phyloP scores from a whole-genome alignment of 1,140 invertebrate genomes.

The Andrena cerasifolii region DNA sequence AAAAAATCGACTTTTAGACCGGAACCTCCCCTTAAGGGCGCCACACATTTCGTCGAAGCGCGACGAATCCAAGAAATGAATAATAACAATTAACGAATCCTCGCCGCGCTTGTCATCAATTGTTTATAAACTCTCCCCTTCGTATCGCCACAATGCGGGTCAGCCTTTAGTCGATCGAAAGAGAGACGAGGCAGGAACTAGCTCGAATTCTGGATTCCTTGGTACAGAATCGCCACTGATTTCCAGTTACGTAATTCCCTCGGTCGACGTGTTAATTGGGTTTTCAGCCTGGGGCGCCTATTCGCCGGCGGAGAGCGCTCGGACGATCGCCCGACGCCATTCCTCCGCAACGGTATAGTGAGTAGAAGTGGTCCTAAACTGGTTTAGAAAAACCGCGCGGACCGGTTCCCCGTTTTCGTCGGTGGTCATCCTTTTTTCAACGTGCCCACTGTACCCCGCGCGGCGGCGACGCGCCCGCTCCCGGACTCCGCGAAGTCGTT shows the following conservation, averaged over 20 bases:
- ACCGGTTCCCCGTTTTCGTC: constrained; percentile 40
- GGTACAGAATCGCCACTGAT: constrained; percentile 2
- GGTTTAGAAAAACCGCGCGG: constrained; percentile 71
- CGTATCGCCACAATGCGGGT: too few relatives aligned
- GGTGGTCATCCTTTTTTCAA: not conserved
- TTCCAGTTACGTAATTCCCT: constrained; percentile 48
- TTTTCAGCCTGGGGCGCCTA: constrained; percentile 38
- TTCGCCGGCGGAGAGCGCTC: not conserved
- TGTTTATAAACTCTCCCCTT: too few relatives aligned
- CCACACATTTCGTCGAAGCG: too few relatives aligned
- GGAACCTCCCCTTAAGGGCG: too few relatives aligned
- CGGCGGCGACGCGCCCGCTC: not conserved
- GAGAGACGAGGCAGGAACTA: not conserved
- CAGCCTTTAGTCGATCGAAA: not conserved
- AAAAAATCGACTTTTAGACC: too few relatives aligned
- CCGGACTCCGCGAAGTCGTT: constrained; percentile 48
- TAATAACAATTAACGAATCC: too few relatives aligned
- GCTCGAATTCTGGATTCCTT: not conserved
- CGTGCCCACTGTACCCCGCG: not conserved
- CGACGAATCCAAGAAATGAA: too few relatives aligned
- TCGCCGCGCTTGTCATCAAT: too few relatives aligned
- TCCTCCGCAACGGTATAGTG: constrained; percentile 75
- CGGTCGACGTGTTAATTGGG: constrained; percentile 40
- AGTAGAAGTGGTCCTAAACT: constrained; percentile 73
- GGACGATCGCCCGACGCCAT: constrained; percentile 24